phyloP scores from a whole-genome alignment of 2,888 invertebrate genomes.

The Micropterix aruncella region DNA sequence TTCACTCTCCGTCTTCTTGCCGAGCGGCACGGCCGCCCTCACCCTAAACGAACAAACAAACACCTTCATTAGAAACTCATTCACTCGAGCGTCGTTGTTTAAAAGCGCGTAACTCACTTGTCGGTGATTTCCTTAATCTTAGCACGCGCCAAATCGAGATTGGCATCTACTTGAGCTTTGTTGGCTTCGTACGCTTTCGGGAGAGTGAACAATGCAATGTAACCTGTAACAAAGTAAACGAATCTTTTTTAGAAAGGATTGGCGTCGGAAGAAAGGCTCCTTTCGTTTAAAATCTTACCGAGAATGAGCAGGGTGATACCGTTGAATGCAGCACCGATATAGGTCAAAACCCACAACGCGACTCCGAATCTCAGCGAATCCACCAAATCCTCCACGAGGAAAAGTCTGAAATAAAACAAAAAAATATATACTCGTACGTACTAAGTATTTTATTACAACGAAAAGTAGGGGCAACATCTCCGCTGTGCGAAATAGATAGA shows the following conservation, averaged over 20 bases:
- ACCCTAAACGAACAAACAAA: no score
- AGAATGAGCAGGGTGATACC: conserved; percentile 96
- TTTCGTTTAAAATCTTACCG: conserved; percentile 57
- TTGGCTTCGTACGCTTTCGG: conserved; percentile 95
- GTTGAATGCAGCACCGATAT: conserved; percentile 97
- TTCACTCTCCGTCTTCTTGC: conserved; percentile 71
- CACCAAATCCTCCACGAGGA: conserved; percentile 92
- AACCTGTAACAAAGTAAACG: no score
- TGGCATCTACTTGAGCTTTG: conserved; percentile 85
- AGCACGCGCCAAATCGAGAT: conserved; percentile 73
- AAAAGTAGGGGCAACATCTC: no score
- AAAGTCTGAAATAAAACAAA: conserved; percentile 68
- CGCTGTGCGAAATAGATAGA: no score
- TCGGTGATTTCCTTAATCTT: conserved; percentile 80
- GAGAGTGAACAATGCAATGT: conserved; percentile 85
- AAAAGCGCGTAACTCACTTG: conserved; percentile 49
- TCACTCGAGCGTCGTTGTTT: not conserved
- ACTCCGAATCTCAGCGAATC: conserved; percentile 94
- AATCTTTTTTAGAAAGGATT: no score
- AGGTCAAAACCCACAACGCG: conserved; percentile 91
- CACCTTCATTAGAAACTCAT: no score
- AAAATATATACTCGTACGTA: no score
- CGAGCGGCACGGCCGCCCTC: conserved; percentile 77
- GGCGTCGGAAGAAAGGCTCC: no score
- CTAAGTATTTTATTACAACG: no score